These are phyloP conservation scores for Malacoctenus gilli DNA, from an alignment of 2,797 vertebrate genomes.

Conservation along the genomic window DNA sequence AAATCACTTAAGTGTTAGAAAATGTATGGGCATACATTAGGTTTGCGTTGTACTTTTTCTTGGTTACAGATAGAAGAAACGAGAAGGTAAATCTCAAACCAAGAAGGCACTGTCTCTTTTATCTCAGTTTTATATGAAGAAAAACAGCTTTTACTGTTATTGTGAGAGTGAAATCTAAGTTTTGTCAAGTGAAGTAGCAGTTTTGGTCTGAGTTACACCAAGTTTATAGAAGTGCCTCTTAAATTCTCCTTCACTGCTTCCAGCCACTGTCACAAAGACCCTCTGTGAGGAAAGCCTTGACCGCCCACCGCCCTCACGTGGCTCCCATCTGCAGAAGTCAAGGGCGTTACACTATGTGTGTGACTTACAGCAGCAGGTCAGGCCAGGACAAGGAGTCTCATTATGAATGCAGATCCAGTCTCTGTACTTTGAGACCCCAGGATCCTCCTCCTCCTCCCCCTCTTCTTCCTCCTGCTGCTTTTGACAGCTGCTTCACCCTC, in stretches of 20 bases:
- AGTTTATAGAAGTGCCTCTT: constrained; percentile 10
- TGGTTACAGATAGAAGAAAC: too few species aligned
- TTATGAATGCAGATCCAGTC: constrained; percentile 58
- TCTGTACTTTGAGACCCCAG: background rate
- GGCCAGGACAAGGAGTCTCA: constrained; percentile 62
- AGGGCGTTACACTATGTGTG: constrained; percentile 31
- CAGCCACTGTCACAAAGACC: constrained; percentile 58
- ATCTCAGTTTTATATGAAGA: too few species aligned
- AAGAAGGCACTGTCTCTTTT: too few species aligned
- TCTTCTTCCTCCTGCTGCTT: background rate
- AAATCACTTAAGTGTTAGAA: too few species aligned
- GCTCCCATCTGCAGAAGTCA: constrained; percentile 59
- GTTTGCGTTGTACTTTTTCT: too few species aligned
- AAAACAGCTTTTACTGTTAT: too few species aligned
- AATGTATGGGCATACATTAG: too few species aligned
- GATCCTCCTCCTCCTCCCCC: too few species aligned
- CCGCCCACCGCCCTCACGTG: constrained; percentile 57
- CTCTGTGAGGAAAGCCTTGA: constrained; percentile 51
- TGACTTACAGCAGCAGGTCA: constrained; percentile 53
- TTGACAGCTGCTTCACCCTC: too few species aligned
- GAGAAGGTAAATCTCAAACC: too few species aligned
- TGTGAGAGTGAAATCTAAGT: background rate
- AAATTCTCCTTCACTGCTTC: background rate
- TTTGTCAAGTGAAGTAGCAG: background rate
- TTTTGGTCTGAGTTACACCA: constrained; percentile 11